phyloP scores from a whole-genome alignment of 1,140 invertebrate genomes.

The Drosophila rhopaloa region DNA sequence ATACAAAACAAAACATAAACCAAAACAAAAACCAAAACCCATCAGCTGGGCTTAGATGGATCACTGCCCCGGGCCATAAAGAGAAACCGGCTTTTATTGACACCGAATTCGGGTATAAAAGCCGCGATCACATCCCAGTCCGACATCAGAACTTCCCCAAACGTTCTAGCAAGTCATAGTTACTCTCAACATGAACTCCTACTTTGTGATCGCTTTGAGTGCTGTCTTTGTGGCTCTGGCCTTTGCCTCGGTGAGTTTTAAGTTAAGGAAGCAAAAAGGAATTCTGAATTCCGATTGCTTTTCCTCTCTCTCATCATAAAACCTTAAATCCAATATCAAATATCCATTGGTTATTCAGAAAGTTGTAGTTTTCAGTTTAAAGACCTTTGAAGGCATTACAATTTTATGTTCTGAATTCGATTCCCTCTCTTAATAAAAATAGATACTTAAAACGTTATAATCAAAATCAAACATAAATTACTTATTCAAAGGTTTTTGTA shows the following conservation, averaged over 20 bases:
- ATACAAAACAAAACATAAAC: constrained; percentile 25
- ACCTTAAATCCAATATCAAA: neutral
- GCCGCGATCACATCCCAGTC: neutral
- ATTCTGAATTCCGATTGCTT: neutral
- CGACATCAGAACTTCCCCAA: constrained; percentile 59
- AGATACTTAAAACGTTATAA: too few relatives aligned
- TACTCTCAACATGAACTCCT: constrained; percentile 58
- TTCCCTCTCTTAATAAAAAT: too few relatives aligned
- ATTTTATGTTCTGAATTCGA: too few relatives aligned
- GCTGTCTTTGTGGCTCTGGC: constrained; percentile 61
- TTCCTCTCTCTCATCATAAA: neutral
- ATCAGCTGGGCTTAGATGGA: constrained; percentile 58
- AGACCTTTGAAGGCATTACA: too few relatives aligned
- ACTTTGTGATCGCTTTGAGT: constrained; percentile 62
- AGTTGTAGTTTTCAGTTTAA: too few relatives aligned
- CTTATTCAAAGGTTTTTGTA: too few relatives aligned
- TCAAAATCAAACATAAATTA: too few relatives aligned
- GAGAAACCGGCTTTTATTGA: constrained; percentile 62
- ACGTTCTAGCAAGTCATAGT: constrained; percentile 58
- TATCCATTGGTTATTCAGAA: neutral
- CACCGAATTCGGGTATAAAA: constrained; percentile 55
- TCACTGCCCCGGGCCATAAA: constrained; percentile 57
- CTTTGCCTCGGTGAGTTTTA: constrained; percentile 56
- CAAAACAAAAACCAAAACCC: constrained; percentile 43
- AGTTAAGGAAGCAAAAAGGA: neutral